phyloP scores from a whole-genome alignment of 2,797 vertebrate genomes.

The Cynopterus sphinx region DNA sequence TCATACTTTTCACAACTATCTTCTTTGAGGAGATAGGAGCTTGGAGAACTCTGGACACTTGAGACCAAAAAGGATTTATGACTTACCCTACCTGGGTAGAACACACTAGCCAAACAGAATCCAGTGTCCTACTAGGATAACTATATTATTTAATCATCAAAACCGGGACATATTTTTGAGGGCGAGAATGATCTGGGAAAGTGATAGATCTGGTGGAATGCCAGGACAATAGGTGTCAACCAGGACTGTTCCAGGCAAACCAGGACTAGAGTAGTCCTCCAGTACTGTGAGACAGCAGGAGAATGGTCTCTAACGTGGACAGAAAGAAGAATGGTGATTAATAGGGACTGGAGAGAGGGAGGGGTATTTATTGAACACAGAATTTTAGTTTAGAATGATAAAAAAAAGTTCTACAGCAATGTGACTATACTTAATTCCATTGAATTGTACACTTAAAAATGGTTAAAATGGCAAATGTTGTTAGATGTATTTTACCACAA shows the following conservation, averaged over 20 bases:
- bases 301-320: neutral
- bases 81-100: neutral
- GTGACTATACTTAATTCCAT: neutral
- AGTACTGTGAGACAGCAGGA: neutral
- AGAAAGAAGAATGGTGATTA: neutral
- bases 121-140: neutral
- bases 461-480: neutral
- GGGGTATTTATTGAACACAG: neutral
- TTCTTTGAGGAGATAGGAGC: neutral
- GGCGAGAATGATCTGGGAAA: neutral
- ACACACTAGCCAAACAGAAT: neutral
- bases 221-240: neutral
- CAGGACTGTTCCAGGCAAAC: neutral
- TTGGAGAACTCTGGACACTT: neutral
- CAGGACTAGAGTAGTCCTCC: neutral
- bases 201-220: neutral
- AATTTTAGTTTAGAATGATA: neutral
- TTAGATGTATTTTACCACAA: neutral
- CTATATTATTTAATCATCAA: neutral
- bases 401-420: neutral
- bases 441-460: neutral
- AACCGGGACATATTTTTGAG: neutral
- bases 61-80: neutral
- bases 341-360: fast-evolving
- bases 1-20: neutral